Evolutionary conservation across 2,797 vertebrate genomes (phyloP), one percentile per base, ranked within the genome.

Genomic region (Pyrocephalus nanus): DNA sequence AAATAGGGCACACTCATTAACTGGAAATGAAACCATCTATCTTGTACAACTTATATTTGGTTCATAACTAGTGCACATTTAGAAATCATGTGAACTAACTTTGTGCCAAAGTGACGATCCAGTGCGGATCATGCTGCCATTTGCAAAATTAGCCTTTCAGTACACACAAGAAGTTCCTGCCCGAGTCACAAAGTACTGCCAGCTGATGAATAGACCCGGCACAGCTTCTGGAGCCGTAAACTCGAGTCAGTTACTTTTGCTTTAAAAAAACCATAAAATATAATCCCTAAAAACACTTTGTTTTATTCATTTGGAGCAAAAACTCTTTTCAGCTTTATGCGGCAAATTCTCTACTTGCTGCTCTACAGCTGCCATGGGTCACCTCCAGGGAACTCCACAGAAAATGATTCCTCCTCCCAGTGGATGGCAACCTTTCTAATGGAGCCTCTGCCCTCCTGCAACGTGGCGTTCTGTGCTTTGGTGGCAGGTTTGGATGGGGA

Each of bases 61-160:
- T 82, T 85, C 57, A n/a, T 54, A 92, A 90, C 84, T 61, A 66
- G 71, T 4, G 62, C 66, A 73, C 47, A 21, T 91, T 80, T 69
- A 85, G 53, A 76, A 92, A 54, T 42, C 53, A 60, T 5, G 38
- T 45, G 74, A 88, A 86, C 36, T 45, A 92, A 81, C 61, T 58
- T 51, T 22, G 71, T 88, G 85, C 87, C 65, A 79, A 83, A 55
- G 40, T 9, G 61, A 83, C 26, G 15, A 57, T 19, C 70, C 48
- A 71, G 85, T 7, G 60, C 1, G 2, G 78, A 34, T 86, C 70
- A 47, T 79, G 78, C 77, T 92, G 86, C 87, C 84, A 29, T 73
- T 89, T 65, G 77, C 70, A 88, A 92, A 92, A 88, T 95, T 23
- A 95, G 90, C 81, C 66, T 57, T 92, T 89, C 73, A 64, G n/a